These are phyloP conservation scores for Elephas maximus DNA, from an alignment of 2,113 vertebrate genomes.

Conservation along the genomic window DNA sequence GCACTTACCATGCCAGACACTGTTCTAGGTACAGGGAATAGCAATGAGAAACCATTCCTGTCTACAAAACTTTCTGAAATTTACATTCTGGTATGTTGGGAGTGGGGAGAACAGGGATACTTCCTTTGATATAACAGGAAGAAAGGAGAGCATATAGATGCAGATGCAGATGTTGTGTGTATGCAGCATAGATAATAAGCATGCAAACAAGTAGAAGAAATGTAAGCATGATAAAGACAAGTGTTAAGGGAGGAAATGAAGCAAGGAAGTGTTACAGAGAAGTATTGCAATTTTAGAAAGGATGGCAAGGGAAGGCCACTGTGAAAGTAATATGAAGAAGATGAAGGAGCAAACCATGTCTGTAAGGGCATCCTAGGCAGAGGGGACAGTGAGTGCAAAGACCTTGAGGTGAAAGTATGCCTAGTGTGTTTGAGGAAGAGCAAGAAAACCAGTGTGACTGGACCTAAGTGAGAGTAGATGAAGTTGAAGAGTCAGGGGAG, in stretches of 20 bases:
- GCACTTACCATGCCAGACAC: background rate
- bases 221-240: background rate
- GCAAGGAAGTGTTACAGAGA: background rate
- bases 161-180: background rate
- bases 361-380: background rate
- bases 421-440: no score
- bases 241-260: slow-evolving; percentile 12
- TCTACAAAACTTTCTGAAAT: background rate
- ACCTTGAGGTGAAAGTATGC: no score
- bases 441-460: no score
- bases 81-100: background rate
- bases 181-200: background rate
- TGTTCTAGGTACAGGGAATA: background rate
- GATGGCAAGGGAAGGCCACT: background rate
- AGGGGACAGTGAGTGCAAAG: no score
- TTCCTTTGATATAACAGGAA: background rate
- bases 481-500: background rate
- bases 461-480: background rate
- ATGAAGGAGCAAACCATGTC: background rate
- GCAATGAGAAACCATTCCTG: background rate
- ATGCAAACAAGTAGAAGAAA: slow-evolving; percentile 29
- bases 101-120: background rate
- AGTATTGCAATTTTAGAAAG: background rate
- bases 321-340: background rate
- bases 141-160: background rate